A percentile compares a stretch with the other conserved stretches of the same genome.
Conservation (phyloP, 2,113 vertebrate genomes). For the Patagioenas fasciata region DNA sequence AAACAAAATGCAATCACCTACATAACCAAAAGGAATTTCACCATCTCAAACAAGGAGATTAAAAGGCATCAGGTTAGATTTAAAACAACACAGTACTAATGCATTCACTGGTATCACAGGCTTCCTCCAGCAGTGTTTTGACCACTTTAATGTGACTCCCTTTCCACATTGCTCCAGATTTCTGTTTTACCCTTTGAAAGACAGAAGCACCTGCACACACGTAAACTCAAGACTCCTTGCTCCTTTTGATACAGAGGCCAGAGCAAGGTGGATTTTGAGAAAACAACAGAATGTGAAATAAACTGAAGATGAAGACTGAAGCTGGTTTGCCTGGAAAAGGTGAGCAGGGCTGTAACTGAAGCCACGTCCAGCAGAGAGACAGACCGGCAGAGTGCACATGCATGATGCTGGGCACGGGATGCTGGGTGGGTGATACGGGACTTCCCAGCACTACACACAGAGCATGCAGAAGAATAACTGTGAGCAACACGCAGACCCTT, state of each 20-base stretch:
- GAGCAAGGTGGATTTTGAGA: conserved; percentile 16
- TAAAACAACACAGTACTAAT: background rate
- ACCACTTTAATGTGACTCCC: background rate
- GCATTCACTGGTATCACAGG: background rate
- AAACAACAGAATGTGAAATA: conserved; percentile 25
- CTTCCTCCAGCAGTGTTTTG: background rate
- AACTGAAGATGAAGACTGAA: conserved; percentile 16
- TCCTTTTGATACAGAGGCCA: background rate
- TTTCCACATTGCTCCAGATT: background rate
- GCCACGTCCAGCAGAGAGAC: background rate
- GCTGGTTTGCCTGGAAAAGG: conserved; percentile 9
- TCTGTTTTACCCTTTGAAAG: background rate
- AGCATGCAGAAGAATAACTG: background rate
- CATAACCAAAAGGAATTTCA: background rate
- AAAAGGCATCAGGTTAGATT: background rate
- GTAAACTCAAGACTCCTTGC: background rate
- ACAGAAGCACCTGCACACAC: background rate
- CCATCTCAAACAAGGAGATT: background rate
- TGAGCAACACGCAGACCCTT: background rate
- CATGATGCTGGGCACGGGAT: background rate
- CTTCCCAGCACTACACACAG: background rate
- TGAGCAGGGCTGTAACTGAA: background rate
- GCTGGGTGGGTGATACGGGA: background rate
- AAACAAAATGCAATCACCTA: background rate
- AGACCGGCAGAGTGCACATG: background rate